phyloP scores from a whole-genome alignment of 2,113 vertebrate genomes.

The Rhegmatorhina hoffmannsi region DNA sequence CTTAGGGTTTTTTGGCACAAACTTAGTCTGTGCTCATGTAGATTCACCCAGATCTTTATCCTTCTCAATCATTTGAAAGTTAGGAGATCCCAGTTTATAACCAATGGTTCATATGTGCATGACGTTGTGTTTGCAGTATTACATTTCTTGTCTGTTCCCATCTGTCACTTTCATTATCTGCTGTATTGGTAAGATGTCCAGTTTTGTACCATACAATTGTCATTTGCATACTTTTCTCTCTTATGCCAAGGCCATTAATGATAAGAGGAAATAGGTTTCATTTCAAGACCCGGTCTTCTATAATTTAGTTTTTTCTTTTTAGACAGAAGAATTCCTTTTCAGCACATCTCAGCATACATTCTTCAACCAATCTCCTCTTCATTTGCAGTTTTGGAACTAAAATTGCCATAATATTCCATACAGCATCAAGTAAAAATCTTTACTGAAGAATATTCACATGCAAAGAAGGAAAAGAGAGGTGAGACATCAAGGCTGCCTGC shows the following conservation, averaged over 20 bases:
- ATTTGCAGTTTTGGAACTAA: neutral
- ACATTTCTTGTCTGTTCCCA: neutral
- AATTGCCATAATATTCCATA: neutral
- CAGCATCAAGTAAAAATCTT: neutral
- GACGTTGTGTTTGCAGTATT: neutral
- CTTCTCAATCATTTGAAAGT: neutral
- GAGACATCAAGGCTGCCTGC: neutral
- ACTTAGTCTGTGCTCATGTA: neutral
- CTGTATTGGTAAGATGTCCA: neutral
- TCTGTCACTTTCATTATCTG: neutral
- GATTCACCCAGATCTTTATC: neutral
- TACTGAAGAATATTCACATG: neutral
- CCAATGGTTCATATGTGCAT: rapidly evolving
- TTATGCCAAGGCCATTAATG: conserved; percentile 1
- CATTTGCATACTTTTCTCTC: neutral
- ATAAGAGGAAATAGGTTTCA: neutral
- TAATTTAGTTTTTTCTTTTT: neutral
- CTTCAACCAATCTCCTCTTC: neutral
- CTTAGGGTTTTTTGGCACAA: neutral
- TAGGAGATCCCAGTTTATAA: neutral
- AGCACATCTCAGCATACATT: neutral
- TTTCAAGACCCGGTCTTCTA: neutral
- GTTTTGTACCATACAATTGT: neutral
- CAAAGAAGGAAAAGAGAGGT: neutral
- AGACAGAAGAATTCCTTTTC: neutral